Evolutionary conservation across 37 sponge, comb jelly and placozoan species (phyloP).

Genomic region (Halichondria panicea): DNA sequence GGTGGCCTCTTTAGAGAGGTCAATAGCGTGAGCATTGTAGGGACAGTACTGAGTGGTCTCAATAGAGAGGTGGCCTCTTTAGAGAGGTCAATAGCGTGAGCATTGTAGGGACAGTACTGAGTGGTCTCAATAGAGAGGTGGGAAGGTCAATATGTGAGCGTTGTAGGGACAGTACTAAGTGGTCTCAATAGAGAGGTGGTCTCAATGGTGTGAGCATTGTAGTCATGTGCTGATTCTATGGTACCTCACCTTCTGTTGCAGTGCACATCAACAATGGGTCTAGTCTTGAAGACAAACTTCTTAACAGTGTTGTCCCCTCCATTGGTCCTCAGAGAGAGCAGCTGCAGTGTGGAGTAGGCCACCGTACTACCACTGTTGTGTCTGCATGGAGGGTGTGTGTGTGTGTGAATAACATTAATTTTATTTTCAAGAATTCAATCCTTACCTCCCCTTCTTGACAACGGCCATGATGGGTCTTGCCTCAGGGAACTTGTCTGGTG

Average conservation of each 20-base stretch:
- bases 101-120: too few species aligned
- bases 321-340: conserved; percentile 25
- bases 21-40: too few species aligned
- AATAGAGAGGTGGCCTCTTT: too few species aligned
- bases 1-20: too few species aligned
- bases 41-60: too few species aligned
- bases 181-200: too few species aligned
- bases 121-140: too few species aligned
- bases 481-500: conserved; percentile 39
- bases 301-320: conserved; percentile 12
- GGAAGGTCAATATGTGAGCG: too few species aligned
- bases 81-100: too few species aligned
- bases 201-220: too few species aligned
- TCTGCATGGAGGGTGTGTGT: background rate
- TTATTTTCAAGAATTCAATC: background rate
- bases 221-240: too few species aligned
- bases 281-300: conserved; percentile 51
- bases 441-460: conserved; percentile 58
- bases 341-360: conserved; percentile 32
- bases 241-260: conserved; percentile 55
- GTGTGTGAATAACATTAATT: background rate
- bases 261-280: conserved; percentile 34
- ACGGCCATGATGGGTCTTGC: conserved; percentile 79
- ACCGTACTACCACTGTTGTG: conserved; percentile 1
- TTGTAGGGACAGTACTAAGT: too few species aligned